Evolutionary conservation across 2,888 invertebrate genomes (phyloP).

Genomic region (Teinopalpus imperialis): DNA sequence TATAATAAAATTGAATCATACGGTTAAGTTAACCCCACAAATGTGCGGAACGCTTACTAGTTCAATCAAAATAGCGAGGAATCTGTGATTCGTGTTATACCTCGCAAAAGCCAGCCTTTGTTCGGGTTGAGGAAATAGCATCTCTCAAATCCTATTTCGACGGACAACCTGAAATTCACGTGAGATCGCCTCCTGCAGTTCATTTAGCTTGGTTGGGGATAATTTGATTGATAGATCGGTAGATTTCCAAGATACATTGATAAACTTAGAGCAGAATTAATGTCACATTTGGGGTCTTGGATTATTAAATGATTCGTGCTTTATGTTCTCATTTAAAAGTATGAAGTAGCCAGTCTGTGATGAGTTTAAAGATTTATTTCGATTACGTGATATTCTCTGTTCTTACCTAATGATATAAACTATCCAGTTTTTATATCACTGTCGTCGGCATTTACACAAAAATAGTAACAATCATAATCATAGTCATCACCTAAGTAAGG

Average conservation of each 20-base stretch:
- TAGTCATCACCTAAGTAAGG: too few relatives aligned
- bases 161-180: constrained; percentile 42
- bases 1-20: constrained; percentile 10
- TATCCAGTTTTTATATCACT: too few relatives aligned
- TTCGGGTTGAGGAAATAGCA: constrained; percentile 63
- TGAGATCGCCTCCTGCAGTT: constrained; percentile 41
- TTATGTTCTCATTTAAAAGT: too few relatives aligned
- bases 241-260: not conserved
- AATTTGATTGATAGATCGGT: constrained; percentile 9
- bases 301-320: too few relatives aligned
- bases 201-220: constrained; percentile 32
- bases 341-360: too few relatives aligned
- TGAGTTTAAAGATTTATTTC: too few relatives aligned
- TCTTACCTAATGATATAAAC: too few relatives aligned
- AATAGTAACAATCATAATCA: too few relatives aligned
- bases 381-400: too few relatives aligned
- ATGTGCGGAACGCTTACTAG: constrained; percentile 14
- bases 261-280: not conserved
- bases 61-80: constrained; percentile 47
- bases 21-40: constrained; percentile 15
- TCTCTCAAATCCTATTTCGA: constrained; percentile 57
- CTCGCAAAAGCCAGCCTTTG: constrained; percentile 52
- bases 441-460: too few relatives aligned
- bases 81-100: constrained; percentile 51
- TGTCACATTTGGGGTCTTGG: too few relatives aligned